Base-by-base conservation (phyloP, 2,797 vertebrate genomes). In the Zenarchopterus dispar region DNA sequence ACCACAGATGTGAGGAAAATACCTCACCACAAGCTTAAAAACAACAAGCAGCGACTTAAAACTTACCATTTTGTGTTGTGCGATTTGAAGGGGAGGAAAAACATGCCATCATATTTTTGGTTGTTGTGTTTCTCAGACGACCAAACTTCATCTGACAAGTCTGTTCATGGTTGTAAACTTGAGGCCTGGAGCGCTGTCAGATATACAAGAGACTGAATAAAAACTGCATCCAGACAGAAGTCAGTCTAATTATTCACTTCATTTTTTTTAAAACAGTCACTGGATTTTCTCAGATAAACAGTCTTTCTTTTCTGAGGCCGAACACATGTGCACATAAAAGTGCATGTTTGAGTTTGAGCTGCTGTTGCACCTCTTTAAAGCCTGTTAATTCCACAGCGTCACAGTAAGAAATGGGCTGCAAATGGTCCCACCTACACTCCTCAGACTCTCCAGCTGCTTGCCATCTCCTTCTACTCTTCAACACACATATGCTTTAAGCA, bases 341-440 rank as follows among this genome's bases (percentile, higher is more conserved):
- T 49, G 17, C 22, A 1, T 36, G 19, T 23, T 41, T 67, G 62
- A 62, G 59, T 73, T 70, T 39, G 50, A 56, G 45, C 60, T 73
- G 43, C 60, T 70, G 62, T 74, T 75, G 65, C 46, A 26, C 50
- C 41, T 65, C 56, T 81, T 86, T 70, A 72, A 78, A 78, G 78
- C 85, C 61, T 43, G 73, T 84, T 81, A 77, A 82, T 84, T 86
- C 82, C 81, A 68, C 23, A 46, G 79, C 80, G 80, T 54, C 77
- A 81, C 56, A 28, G 60, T 70, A 75, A 69, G 76, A 85, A 80
- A 86, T 67, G 28, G 64, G 64, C 44, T 85, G 79, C 81, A 89
- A 91, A 88, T 73, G 80, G 81, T 82, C 84, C 86, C 89, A 81
- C 91, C 90, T 93, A 91, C 91, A 91, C 87, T 78, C 65, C 65